Evolutionary conservation across 2,797 vertebrate species (phyloP).

Genomic region (Diglossa cyanea): DNA sequence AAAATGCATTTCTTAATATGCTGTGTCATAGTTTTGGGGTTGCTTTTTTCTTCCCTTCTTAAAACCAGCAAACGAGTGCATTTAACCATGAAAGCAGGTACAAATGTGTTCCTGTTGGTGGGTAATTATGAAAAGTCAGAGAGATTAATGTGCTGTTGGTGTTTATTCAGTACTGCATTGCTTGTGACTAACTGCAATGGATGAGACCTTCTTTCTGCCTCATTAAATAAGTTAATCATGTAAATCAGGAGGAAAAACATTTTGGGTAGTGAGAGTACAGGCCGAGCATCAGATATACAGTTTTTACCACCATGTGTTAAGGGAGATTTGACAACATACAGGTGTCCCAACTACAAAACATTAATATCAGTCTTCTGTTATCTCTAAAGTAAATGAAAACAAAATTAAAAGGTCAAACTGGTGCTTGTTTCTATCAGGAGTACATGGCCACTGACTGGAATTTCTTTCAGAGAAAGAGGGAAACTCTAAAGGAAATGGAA

Average conservation of each 20-base stretch:
- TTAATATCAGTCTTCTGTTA: constrained; percentile 32
- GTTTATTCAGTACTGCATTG: constrained; percentile 68
- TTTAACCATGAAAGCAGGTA: constrained; percentile 59
- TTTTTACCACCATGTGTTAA: constrained; percentile 40
- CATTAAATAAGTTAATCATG: constrained; percentile 82
- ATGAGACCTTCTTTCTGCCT: constrained; percentile 72
- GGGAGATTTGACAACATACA: constrained; percentile 49
- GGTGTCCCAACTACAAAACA: constrained; percentile 36
- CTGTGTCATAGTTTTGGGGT: neutral
- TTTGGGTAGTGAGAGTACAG: constrained; percentile 27
- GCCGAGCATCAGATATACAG: constrained; percentile 41
- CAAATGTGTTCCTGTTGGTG: constrained; percentile 70
- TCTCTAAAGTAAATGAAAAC: constrained; percentile 45
- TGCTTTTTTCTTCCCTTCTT: neutral
- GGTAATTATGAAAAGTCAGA: constrained; percentile 70
- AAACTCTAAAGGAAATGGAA: neutral
- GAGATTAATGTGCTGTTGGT: constrained; percentile 73
- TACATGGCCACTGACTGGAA: neutral
- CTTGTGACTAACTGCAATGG: constrained; percentile 68
- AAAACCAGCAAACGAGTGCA: constrained; percentile 10
- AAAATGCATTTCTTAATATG: neutral
- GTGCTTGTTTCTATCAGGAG: constrained; percentile 14
- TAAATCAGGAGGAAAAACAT: constrained; percentile 68
- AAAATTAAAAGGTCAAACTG: constrained; percentile 52
- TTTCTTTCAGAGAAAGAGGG: neutral